Base-by-base conservation (phyloP, 2,888 invertebrate species). In the Frankliniella intonsa region DNA sequence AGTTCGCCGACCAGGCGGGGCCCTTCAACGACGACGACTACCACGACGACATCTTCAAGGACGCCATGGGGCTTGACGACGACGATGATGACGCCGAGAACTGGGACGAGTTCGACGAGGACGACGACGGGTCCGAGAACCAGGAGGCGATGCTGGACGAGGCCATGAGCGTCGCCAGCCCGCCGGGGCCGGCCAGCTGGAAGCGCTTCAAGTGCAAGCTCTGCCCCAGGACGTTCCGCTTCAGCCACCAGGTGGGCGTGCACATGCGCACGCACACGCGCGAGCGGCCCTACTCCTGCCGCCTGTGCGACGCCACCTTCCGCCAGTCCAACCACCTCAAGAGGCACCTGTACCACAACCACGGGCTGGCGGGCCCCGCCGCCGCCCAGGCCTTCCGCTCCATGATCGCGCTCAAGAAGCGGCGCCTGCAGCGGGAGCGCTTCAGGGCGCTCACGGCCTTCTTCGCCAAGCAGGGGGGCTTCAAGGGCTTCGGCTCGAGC, bases 211-310 rank as follows among this genome's bases (percentile, higher is more conserved):
- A 22, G 22, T 76, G 69, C 69, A 22, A 22, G 69, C 0, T 12
- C 11, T 76, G 69, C 69, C 69, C 69, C 11, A 76, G 12, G 69
- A 25, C 25, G 69, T 76, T 76, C 69, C 69, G 69, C 22, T 76
- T 76, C 69, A 76, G 69, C 69, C 69, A 76, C 69, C 69, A 76
- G 69, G 69, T 12, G 0, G 25, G 25, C 22, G 25, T 76, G 7
- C 69, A 76, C 69, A 76, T 76, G 69, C 69, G 69, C 22, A 76
- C 69, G 25, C 69, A 76, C 69, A 76, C 25, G 69, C 25, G 25
- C 25, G 69, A 76, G 69, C 69, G 69, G 8, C 69, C 69, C 69
- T 76, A 25, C 25, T 5, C 9, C 69, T 76, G 69, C 69, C 25
- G 69, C 22, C 69, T 76, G 69, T 76, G 69, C 69, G 69, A 76